Percentiles rank a stretch among this genome's conserved stretches.
These are phyloP conservation scores for Nixonia krombeini DNA, from an alignment of 1,140 invertebrate species.

Conservation along the genomic window DNA sequence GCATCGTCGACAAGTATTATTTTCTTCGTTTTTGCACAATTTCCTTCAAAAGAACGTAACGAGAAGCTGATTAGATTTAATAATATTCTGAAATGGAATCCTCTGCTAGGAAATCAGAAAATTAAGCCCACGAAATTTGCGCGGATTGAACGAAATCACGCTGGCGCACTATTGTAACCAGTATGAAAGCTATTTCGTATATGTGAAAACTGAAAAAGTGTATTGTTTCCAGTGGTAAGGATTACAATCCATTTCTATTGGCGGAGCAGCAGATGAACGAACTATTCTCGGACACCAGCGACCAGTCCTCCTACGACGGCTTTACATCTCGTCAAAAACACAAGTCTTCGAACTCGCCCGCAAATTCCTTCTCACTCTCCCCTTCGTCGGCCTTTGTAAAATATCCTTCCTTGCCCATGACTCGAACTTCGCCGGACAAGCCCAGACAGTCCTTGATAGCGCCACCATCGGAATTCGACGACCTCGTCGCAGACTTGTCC, in stretches of 20 bases:
- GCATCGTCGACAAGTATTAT: no score
- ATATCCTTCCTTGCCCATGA: conserved; percentile 46
- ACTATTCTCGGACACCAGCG: conserved; percentile 71
- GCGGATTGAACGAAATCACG: no score
- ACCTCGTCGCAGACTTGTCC: conserved; percentile 56
- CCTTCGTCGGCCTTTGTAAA: conserved; percentile 68
- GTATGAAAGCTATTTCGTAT: no score
- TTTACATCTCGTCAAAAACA: conserved; percentile 19
- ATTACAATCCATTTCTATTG: conserved; percentile 78
- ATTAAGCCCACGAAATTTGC: no score
- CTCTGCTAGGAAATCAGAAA: no score
- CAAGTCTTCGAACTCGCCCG: neutral
- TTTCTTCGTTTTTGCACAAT: no score
- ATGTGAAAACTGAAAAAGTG: no score
- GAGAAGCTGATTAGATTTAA: no score
- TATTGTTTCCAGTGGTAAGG: conserved; percentile 61
- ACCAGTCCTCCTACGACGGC: conserved; percentile 51
- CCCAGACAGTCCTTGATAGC: no score
- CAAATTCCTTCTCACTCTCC: conserved; percentile 52
- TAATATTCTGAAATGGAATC: no score
- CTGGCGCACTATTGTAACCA: no score
- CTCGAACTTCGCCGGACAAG: conserved; percentile 14
- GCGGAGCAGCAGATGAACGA: conserved; percentile 81
- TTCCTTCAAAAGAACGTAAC: no score
- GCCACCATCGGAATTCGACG: conserved; percentile 67